Conservation (phyloP, 92 coral and sea anemone genomes). For the Siderastrea siderea region DNA sequence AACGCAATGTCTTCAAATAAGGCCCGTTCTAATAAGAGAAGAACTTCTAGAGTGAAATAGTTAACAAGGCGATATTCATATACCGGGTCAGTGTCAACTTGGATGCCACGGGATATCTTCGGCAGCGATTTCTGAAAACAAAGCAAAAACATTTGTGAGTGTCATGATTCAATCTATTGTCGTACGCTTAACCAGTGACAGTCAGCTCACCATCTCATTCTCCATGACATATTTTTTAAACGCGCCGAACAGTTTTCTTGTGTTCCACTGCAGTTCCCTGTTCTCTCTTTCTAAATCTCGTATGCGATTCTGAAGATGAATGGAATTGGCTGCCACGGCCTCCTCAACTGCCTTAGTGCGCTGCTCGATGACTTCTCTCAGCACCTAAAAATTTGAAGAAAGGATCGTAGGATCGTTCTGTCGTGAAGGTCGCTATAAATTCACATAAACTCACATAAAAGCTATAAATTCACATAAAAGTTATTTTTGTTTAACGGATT, state of each 20-base stretch:
- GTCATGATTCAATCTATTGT: background rate
- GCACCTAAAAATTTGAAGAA: constrained; percentile 30
- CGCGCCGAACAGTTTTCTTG: constrained; percentile 4
- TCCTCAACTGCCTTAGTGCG: constrained; percentile 62
- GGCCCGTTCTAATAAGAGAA: too few relatives aligned
- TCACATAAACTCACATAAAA: background rate
- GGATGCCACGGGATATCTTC: constrained; percentile 14
- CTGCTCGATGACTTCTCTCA: constrained; percentile 68
- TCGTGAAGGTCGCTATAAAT: too few relatives aligned
- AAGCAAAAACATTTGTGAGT: background rate
- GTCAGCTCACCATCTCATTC: constrained; percentile 12
- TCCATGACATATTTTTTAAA: constrained; percentile 3
- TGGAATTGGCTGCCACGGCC: constrained; percentile 28
- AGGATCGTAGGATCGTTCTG: background rate
- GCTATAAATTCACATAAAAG: background rate
- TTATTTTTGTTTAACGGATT: background rate
- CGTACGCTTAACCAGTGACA: background rate
- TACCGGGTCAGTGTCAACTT: constrained; percentile 29
- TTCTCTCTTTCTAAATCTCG: constrained; percentile 67
- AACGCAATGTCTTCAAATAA: too few relatives aligned
- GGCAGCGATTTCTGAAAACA: constrained; percentile 1
- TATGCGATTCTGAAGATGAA: constrained; percentile 43
- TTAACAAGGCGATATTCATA: background rate
- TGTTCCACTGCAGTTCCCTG: constrained; percentile 53
- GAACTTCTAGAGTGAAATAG: too few relatives aligned